Evolutionary conservation across 2,888 invertebrate species (phyloP).

Genomic region (Antheraea assamensis): DNA sequence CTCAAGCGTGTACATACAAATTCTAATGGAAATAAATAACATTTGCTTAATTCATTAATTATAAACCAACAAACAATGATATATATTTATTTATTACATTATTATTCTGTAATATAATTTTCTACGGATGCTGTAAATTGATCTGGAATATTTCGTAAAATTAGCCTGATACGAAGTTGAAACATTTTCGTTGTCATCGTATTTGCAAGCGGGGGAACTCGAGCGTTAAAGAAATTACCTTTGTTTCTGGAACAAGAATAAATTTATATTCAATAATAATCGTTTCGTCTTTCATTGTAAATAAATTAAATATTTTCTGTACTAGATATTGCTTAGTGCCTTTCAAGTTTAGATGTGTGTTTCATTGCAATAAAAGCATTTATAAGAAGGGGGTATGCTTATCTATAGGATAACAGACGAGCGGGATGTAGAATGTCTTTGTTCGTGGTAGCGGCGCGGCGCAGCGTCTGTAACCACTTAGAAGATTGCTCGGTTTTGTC

Average conservation of each 20-base stretch:
- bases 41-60: background rate
- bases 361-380: constrained; percentile 63
- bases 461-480: constrained; percentile 73
- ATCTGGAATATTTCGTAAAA: background rate
- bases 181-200: background rate
- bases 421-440: constrained; percentile 53
- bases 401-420: constrained; percentile 53
- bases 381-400: constrained; percentile 64
- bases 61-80: background rate
- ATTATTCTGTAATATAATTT: background rate
- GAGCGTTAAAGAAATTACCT: constrained; percentile 37
- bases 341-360: constrained; percentile 49
- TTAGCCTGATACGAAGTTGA: background rate
- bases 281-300: constrained; percentile 53
- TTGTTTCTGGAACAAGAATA: constrained; percentile 37
- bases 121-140: no score
- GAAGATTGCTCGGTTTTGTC: constrained; percentile 76
- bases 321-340: constrained; percentile 56
- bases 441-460: constrained; percentile 44
- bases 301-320: constrained; percentile 50
- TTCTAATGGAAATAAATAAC: background rate
- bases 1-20: background rate
- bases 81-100: background rate
- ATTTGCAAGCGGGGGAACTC: constrained; percentile 20
- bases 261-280: constrained; percentile 38